phyloP scores from a whole-genome alignment of 2,113 vertebrate genomes.

The Platanista minor region DNA sequence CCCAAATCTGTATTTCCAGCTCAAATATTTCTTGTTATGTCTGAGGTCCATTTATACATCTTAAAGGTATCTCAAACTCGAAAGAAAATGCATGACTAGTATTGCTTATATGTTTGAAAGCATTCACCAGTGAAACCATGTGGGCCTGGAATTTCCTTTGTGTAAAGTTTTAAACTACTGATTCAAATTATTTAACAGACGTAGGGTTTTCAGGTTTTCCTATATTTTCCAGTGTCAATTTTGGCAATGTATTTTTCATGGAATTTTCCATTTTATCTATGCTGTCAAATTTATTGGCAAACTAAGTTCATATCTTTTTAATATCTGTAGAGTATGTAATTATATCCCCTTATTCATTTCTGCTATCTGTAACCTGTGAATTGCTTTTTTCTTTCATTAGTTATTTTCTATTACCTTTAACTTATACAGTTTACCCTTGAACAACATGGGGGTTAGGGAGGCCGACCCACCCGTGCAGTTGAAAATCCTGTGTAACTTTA shows the following conservation, averaged over 20 bases:
- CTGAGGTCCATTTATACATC: background rate
- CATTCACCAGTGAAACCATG: background rate
- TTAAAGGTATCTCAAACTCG: background rate
- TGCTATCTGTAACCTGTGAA: background rate
- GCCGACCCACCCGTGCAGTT: background rate
- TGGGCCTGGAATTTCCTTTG: background rate
- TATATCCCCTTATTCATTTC: background rate
- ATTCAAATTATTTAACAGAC: background rate
- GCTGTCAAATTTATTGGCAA: background rate
- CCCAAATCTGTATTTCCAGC: background rate
- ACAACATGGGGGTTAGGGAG: background rate
- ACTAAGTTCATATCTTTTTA: background rate
- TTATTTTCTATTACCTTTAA: background rate
- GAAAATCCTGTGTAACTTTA: background rate
- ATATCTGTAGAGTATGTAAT: background rate
- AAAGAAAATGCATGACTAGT: background rate
- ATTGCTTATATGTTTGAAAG: background rate
- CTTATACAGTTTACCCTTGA: background rate
- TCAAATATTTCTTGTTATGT: slow-evolving; percentile 11
- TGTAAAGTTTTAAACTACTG: background rate
- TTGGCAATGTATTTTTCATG: background rate
- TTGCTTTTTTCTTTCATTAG: background rate
- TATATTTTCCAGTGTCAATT: background rate
- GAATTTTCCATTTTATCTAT: background rate
- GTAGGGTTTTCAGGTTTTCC: background rate